A percentile compares a stretch with the other conserved stretches of the same genome.
phyloP scores from a whole-genome alignment of 2,888 invertebrate species.

The Nymphalis urticae region DNA sequence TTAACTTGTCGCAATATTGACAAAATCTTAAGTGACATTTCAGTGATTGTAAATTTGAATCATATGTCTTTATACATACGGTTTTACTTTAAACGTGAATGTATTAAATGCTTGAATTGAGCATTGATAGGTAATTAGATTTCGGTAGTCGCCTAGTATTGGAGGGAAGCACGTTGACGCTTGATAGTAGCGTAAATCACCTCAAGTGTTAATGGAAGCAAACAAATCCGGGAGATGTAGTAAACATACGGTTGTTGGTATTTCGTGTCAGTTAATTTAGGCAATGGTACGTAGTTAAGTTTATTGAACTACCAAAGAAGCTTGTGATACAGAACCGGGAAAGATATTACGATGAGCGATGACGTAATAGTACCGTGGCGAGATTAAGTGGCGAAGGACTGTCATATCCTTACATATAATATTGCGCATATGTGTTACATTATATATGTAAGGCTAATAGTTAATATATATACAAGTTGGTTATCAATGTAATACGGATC shows the following conservation, averaged over 20 bases:
- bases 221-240: conserved; percentile 15
- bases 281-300: neutral
- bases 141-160: conserved; percentile 29
- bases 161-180: conserved; percentile 19
- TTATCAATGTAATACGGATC: no score
- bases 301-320: neutral
- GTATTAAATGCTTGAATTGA: conserved; percentile 13
- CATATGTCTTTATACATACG: conserved; percentile 9
- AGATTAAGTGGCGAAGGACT: no score
- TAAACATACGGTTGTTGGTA: neutral
- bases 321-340: neutral
- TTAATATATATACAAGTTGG: no score
- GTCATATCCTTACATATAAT: no score
- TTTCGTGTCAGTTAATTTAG: conserved; percentile 4
- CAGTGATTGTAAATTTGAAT: conserved; percentile 16
- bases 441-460: no score
- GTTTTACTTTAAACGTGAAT: neutral
- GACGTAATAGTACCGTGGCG: no score
- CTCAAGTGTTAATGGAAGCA: conserved; percentile 33
- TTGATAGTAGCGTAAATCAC: conserved; percentile 30
- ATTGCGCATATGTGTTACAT: no score
- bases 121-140: conserved; percentile 31
- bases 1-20: conserved; percentile 35
- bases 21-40: conserved; percentile 16
- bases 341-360: neutral